Base-by-base conservation (phyloP, 2,888 invertebrate genomes). In the Crioceris asparagi region DNA sequence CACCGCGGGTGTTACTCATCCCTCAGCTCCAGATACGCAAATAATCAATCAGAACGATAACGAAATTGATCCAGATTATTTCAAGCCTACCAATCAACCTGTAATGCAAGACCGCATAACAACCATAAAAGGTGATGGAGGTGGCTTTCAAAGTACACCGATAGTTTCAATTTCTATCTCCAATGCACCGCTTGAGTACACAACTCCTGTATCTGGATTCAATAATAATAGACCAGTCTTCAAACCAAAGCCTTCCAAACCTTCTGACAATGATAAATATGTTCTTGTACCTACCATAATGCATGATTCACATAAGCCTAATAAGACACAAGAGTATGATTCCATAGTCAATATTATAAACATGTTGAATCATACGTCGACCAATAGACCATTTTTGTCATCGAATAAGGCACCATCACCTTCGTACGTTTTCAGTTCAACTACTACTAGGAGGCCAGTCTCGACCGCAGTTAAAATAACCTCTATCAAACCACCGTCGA, bases 291-390 rank as follows among this genome's bases (percentile, higher is more conserved):
- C 75, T 2, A 74, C 76, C 3, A 67, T 72, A 0, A 68, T 67
- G 16, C 60, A 63, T 36, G 48, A 49, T 5, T 36, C 52, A 2
- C 38, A 42, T 5, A 54, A 54, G 43, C 56, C 61, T 6, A 58
- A 60, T 40, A 57, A 54, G 48, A 61, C 66, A 36, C 53, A 69
- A 6, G 70, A 71, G 46, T 73, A 69, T 25, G 68, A 71, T 41
- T 70, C 72, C 1, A 68, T 73, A 34, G 69, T 71, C 12, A 70
- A 77, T 32, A 79, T 80, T 4, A 70, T 79, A 39, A 70, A 77
- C 49, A 75, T 79, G 69, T 56, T 79, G 7, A 79, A 78, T 53
- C 66, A 67, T 31, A 51, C 47, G 11, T 43, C 53, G n/a, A 52
- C 53, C 4, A 47, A 40, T 8, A 51, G 53, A 5, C 61, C 68